A percentile compares a stretch with the other conserved stretches of the same genome.
Evolutionary conservation across 2,797 vertebrate species (phyloP).

Genomic region (Falco berigora): DNA sequence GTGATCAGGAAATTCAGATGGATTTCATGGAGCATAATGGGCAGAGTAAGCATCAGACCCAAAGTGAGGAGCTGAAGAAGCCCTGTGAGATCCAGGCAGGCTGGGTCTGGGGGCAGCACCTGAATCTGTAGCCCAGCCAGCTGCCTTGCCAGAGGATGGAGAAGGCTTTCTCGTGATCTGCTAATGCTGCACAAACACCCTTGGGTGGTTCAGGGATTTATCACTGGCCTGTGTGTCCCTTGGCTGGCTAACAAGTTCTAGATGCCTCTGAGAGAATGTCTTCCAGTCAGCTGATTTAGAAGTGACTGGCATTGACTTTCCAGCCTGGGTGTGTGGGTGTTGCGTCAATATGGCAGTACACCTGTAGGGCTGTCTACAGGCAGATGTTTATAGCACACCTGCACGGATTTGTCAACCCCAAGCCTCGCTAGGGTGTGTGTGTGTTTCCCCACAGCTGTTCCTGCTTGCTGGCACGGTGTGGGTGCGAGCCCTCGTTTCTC

Average conservation of each 20-base stretch:
- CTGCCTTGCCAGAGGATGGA: background rate
- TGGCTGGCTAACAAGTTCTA: background rate
- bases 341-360: background rate
- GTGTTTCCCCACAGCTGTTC: no score
- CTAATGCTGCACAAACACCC: background rate
- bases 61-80: background rate
- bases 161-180: background rate
- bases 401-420: background rate
- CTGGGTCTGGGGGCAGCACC: background rate
- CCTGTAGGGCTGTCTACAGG: background rate
- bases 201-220: background rate
- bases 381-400: background rate
- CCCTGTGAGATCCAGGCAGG: background rate
- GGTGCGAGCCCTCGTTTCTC: background rate
- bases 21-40: background rate
- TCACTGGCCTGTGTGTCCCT: background rate
- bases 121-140: background rate
- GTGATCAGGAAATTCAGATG: background rate
- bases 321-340: background rate
- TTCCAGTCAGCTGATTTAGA: background rate
- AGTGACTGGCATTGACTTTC: background rate
- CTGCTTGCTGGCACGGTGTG: background rate
- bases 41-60: background rate
- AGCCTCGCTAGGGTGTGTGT: background rate
- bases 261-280: background rate